A percentile compares a stretch with the other conserved stretches of the same genome.
Conservation (phyloP, 2,113 vertebrate species). For the Cebidichthys violaceus region DNA sequence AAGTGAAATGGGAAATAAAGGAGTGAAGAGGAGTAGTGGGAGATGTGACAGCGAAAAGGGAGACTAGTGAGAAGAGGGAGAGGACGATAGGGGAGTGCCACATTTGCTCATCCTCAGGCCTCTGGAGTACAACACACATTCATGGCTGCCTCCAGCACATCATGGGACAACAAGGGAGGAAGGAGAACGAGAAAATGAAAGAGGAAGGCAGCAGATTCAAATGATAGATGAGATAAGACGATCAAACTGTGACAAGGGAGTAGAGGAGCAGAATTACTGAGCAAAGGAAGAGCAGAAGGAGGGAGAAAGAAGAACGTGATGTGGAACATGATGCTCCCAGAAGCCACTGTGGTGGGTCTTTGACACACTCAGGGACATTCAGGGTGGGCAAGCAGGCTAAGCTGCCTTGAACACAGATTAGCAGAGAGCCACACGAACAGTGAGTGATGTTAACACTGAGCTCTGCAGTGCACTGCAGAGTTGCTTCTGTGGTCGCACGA, state of each 20-base stretch:
- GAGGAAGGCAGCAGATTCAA: conserved; percentile 26
- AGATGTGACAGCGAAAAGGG: conserved; percentile 55
- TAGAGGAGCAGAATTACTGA: conserved; percentile 25
- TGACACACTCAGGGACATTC: conserved; percentile 51
- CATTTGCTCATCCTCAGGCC: conserved; percentile 71
- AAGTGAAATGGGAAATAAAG: conserved; percentile 72
- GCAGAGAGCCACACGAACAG: conserved; percentile 16
- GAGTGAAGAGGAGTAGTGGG: conserved; percentile 47
- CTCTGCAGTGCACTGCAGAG: conserved; percentile 7
- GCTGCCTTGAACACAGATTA: conserved; percentile 64
- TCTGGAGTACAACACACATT: conserved; percentile 52
- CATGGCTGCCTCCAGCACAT: conserved; percentile 32
- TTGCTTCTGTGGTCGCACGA: neutral
- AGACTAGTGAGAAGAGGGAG: conserved; percentile 49
- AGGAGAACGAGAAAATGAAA: conserved; percentile 21
- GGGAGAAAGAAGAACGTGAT: conserved; percentile 15
- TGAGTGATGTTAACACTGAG: conserved; percentile 29
- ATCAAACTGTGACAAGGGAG: conserved; percentile 55
- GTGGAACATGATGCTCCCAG: conserved; percentile 34
- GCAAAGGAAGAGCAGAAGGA: conserved; percentile 15
- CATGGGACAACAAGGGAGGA: conserved; percentile 30
- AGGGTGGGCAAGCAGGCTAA: conserved; percentile 40
- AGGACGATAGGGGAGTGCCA: conserved; percentile 56
- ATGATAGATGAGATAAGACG: conserved; percentile 39
- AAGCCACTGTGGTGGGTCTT: conserved; percentile 36